phyloP scores from a whole-genome alignment of 1,140 invertebrate species.

The Drosophila rufa region DNA sequence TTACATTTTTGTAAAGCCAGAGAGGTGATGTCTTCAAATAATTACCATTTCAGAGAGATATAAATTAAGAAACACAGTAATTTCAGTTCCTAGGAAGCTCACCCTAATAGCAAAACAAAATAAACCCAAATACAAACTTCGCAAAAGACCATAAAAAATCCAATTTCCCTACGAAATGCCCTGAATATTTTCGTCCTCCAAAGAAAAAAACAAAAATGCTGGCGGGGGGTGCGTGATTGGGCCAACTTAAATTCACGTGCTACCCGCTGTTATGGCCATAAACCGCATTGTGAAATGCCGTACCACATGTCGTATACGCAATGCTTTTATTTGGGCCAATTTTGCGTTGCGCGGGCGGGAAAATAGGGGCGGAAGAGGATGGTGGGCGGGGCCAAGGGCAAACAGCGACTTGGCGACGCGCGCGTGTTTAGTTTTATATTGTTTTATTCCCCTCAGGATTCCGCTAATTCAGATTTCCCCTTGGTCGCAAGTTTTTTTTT shows the following conservation, averaged over 20 bases:
- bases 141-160: slow-evolving; percentile 27
- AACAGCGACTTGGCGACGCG: slow-evolving; percentile 67
- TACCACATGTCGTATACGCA: slow-evolving; percentile 65
- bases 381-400: slow-evolving; percentile 61
- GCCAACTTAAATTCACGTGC: slow-evolving; percentile 61
- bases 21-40: too few relatives aligned
- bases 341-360: slow-evolving; percentile 30
- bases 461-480: slow-evolving; percentile 37
- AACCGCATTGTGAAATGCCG: slow-evolving; percentile 55
- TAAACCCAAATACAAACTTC: slow-evolving; percentile 10
- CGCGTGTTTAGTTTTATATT: slow-evolving; percentile 66
- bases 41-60: too few relatives aligned
- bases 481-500: slow-evolving; percentile 2
- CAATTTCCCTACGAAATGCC: slow-evolving; percentile 40
- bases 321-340: slow-evolving; percentile 65
- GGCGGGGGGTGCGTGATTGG: slow-evolving; percentile 51
- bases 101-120: slow-evolving; percentile 10
- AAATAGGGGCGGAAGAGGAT: not conserved
- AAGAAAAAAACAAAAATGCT: slow-evolving; percentile 5
- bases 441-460: slow-evolving; percentile 48
- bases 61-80: too few relatives aligned
- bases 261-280: slow-evolving; percentile 52
- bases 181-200: slow-evolving; percentile 29
- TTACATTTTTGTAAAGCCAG: not conserved
- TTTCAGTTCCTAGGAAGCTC: not conserved